Conservation (phyloP, 2,888 invertebrate species). For the Plagodis dolabraria region DNA sequence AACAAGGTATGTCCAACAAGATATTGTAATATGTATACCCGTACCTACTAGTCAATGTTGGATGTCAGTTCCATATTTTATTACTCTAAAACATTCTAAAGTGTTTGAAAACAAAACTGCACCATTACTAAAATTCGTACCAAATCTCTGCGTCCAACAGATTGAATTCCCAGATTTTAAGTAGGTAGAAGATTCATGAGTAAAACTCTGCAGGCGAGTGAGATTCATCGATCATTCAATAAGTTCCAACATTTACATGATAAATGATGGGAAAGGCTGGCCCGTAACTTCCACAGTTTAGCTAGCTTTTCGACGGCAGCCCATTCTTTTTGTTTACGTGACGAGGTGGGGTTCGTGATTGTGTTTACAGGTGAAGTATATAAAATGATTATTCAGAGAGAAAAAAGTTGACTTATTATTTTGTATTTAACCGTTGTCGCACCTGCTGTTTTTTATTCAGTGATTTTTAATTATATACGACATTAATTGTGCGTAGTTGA, state of each 20-base stretch:
- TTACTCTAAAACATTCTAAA: too few species aligned
- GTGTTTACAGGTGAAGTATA: neutral
- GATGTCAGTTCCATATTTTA: too few species aligned
- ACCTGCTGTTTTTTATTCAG: too few species aligned
- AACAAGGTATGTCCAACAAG: too few species aligned
- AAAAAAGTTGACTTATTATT: too few species aligned
- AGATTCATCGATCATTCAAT: constrained; percentile 47
- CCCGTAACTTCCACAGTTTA: constrained; percentile 35
- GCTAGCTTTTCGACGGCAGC: constrained; percentile 34
- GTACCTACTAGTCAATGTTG: too few species aligned
- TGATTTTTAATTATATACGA: too few species aligned
- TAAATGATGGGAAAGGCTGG: constrained; percentile 44
- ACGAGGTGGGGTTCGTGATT: neutral
- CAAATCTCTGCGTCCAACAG: constrained; percentile 4
- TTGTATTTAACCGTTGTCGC: too few species aligned
- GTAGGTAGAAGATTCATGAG: constrained; percentile 41
- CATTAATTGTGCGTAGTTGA: too few species aligned
- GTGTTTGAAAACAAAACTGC: too few species aligned
- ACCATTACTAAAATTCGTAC: neutral
- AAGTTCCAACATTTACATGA: constrained; percentile 48
- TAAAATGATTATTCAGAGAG: too few species aligned
- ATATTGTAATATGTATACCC: too few species aligned
- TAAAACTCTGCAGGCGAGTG: constrained; percentile 39
- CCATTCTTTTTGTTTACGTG: constrained; percentile 14
- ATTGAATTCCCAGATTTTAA: constrained; percentile 37